Evolutionary conservation across 2,888 invertebrate genomes (phyloP).

Genomic region (Athrips mouffetella): DNA sequence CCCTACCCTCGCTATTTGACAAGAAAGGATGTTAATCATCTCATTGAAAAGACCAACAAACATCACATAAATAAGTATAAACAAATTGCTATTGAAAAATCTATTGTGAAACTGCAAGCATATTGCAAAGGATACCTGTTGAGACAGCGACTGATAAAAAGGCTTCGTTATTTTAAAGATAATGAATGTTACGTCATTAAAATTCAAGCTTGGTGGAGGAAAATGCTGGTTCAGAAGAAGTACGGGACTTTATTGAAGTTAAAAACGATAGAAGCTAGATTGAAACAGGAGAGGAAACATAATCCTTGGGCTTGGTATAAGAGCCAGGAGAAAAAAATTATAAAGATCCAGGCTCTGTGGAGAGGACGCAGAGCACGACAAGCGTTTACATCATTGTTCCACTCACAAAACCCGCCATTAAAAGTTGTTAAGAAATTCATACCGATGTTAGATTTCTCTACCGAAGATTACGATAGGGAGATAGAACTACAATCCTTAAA

Average conservation of each 20-base stretch:
- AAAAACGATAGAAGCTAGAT: conserved; percentile 58
- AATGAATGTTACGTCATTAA: conserved; percentile 61
- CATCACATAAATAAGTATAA: conserved; percentile 62
- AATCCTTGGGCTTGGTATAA: conserved; percentile 73
- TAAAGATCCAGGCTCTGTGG: conserved; percentile 84
- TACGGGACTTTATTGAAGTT: conserved; percentile 65
- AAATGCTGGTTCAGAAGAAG: conserved; percentile 59
- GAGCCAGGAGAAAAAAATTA: conserved; percentile 74
- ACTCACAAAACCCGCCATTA: conserved; percentile 77
- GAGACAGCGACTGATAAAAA: conserved; percentile 63
- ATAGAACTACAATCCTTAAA: conserved; percentile 81
- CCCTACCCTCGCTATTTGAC: conserved; percentile 69
- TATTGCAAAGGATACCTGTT: conserved; percentile 78
- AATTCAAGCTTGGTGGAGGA: conserved; percentile 83
- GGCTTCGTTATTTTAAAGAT: conserved; percentile 57
- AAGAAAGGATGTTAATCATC: conserved; percentile 56
- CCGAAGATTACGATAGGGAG: conserved; percentile 85
- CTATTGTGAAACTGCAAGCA: conserved; percentile 79
- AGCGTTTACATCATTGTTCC: conserved; percentile 80
- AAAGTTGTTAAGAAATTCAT: conserved; percentile 82
- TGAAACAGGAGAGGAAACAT: conserved; percentile 53
- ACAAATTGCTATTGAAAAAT: conserved; percentile 56
- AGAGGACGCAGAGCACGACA: conserved; percentile 80
- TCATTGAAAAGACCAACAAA: conserved; percentile 67
- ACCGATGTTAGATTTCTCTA: conserved; percentile 82